These are phyloP conservation scores for Gadus macrocephalus DNA, from an alignment of 2,113 vertebrate species.

Conservation along the genomic window DNA sequence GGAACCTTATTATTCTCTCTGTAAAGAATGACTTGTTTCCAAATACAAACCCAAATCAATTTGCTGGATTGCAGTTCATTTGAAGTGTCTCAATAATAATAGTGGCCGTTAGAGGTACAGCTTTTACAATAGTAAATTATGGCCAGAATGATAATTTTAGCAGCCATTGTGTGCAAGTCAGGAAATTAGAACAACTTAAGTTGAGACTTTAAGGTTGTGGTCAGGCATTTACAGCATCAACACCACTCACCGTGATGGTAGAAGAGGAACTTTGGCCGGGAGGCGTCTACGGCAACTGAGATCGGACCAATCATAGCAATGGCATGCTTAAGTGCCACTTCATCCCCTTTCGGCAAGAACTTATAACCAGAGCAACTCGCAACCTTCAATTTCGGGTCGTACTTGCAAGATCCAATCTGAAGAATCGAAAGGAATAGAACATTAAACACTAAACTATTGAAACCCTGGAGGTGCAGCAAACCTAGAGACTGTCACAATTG, in stretches of 20 bases:
- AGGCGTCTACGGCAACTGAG: conserved; percentile 78
- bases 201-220: background rate
- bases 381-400: conserved; percentile 56
- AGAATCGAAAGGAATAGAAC: background rate
- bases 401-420: conserved; percentile 72
- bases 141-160: too few relatives aligned
- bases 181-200: too few relatives aligned
- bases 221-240: background rate
- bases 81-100: too few relatives aligned
- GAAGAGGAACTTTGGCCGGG: conserved; percentile 71
- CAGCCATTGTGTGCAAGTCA: too few relatives aligned
- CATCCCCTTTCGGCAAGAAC: conserved; percentile 58
- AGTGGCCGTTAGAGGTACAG: too few relatives aligned
- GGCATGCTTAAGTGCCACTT: conserved; percentile 63
- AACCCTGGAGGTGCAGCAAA: too few relatives aligned
- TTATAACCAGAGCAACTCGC: conserved; percentile 75
- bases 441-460: background rate
- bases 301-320: conserved; percentile 77
- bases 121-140: too few relatives aligned
- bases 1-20: background rate
- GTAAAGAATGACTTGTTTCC: too few relatives aligned
- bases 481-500: background rate
- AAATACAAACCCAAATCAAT: too few relatives aligned
- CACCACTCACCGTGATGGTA: conserved; percentile 72
- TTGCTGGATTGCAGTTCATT: too few relatives aligned